phyloP scores from a whole-genome alignment of 2,113 vertebrate species.

The Crotophaga sulcirostris region DNA sequence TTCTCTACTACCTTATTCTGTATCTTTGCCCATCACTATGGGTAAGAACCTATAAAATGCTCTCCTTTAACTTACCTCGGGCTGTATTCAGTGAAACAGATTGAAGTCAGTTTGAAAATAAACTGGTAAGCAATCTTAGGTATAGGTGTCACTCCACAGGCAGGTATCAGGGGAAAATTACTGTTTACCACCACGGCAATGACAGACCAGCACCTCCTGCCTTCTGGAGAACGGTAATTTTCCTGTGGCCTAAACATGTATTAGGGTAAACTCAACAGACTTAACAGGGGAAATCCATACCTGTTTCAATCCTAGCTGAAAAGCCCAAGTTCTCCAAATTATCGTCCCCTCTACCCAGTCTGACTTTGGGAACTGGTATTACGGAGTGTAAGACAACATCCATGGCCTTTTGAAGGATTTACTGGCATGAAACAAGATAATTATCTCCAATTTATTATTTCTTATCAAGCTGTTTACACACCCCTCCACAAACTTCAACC shows the following conservation, averaged over 20 bases:
- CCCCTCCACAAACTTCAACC: not conserved
- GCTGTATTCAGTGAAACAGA: not conserved
- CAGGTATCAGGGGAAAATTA: not conserved
- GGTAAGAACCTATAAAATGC: not conserved
- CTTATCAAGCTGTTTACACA: not conserved
- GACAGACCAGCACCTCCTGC: not conserved
- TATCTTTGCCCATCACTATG: not conserved
- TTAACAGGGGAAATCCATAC: not conserved
- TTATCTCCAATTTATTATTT: not conserved
- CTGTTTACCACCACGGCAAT: not conserved
- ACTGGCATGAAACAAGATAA: not conserved
- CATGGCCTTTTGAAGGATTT: not conserved
- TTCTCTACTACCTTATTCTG: not conserved
- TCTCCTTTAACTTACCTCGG: not conserved
- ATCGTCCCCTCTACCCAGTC: not conserved
- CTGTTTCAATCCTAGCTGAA: not conserved
- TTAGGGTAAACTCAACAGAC: not conserved
- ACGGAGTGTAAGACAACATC: not conserved
- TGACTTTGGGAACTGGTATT: not conserved
- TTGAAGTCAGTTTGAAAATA: not conserved
- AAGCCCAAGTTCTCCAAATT: not conserved
- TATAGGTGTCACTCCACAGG: not conserved
- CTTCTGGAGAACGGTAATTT: not conserved
- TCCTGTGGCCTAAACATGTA: not conserved
- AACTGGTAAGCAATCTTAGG: not conserved